Evolutionary conservation across 2,113 vertebrate genomes (phyloP).

Genomic region (Varanus salvator): DNA sequence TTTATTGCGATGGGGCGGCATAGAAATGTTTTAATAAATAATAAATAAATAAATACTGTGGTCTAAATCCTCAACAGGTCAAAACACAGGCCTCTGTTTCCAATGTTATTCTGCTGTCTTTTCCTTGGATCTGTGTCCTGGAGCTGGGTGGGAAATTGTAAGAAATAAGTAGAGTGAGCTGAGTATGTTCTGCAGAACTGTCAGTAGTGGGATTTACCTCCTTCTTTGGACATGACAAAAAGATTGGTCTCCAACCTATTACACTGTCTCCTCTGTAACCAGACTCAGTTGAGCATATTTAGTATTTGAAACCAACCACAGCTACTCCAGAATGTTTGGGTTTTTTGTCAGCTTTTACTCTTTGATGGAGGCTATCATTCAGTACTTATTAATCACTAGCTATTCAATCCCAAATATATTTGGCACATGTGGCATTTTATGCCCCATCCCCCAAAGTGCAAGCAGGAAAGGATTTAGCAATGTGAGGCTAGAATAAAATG

Average conservation of each 20-base stretch:
- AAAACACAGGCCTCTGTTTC: too few species aligned
- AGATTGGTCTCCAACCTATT: background rate
- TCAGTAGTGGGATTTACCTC: background rate
- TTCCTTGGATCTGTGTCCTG: too few species aligned
- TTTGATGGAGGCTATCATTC: background rate
- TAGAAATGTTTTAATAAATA: too few species aligned
- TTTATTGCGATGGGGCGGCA: too few species aligned
- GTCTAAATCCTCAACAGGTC: background rate
- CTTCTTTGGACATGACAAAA: background rate
- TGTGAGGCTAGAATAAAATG: background rate
- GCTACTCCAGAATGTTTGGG: background rate
- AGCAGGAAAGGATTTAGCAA: background rate
- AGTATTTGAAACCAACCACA: background rate
- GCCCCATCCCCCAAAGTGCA: background rate
- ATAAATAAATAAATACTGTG: too few species aligned
- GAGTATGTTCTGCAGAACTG: background rate
- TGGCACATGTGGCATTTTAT: background rate
- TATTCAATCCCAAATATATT: background rate
- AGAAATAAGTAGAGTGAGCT: background rate
- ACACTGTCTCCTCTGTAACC: background rate
- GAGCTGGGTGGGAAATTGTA: background rate
- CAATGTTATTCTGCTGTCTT: too few species aligned
- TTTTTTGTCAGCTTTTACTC: background rate
- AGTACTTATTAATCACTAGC: background rate
- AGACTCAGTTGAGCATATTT: background rate